Conservation (phyloP, 2,888 invertebrate genomes). For the Rosalia funebris region DNA sequence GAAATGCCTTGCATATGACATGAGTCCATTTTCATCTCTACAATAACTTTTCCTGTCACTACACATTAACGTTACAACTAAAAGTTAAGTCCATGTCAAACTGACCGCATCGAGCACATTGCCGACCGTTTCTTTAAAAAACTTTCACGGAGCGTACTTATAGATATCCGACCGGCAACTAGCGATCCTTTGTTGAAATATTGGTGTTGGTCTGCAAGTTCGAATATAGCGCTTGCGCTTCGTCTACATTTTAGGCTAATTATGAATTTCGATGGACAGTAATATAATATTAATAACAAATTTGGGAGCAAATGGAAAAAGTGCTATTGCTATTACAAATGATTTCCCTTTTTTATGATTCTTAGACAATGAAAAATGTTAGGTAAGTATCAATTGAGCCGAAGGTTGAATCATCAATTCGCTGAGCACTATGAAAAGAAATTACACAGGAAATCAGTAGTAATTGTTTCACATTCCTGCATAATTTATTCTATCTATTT, state of each 20-base stretch:
- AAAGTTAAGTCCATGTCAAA: neutral
- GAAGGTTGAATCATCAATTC: too few relatives aligned
- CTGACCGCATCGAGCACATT: conserved; percentile 38
- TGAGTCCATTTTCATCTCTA: conserved; percentile 1
- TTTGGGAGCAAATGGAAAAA: too few relatives aligned
- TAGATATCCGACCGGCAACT: conserved; percentile 44
- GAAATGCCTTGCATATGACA: neutral
- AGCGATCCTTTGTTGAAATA: conserved; percentile 24
- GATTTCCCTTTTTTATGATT: too few relatives aligned
- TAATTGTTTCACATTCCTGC: too few relatives aligned
- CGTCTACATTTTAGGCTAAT: neutral
- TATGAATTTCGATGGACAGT: neutral
- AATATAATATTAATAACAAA: neutral
- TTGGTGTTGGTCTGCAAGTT: conserved; percentile 6
- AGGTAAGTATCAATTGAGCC: too few relatives aligned
- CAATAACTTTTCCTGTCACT: conserved; percentile 5
- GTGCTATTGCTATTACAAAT: too few relatives aligned
- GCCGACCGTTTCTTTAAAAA: conserved; percentile 35
- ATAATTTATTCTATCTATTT: too few relatives aligned
- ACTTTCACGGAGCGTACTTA: conserved; percentile 45
- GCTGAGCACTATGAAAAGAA: too few relatives aligned
- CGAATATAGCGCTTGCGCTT: conserved; percentile 24
- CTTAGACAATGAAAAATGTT: too few relatives aligned
- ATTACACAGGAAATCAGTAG: too few relatives aligned
- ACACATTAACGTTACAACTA: conserved; percentile 8